Evolutionary conservation across 2,113 vertebrate genomes (phyloP).

Genomic region (Nipponia nippon): DNA sequence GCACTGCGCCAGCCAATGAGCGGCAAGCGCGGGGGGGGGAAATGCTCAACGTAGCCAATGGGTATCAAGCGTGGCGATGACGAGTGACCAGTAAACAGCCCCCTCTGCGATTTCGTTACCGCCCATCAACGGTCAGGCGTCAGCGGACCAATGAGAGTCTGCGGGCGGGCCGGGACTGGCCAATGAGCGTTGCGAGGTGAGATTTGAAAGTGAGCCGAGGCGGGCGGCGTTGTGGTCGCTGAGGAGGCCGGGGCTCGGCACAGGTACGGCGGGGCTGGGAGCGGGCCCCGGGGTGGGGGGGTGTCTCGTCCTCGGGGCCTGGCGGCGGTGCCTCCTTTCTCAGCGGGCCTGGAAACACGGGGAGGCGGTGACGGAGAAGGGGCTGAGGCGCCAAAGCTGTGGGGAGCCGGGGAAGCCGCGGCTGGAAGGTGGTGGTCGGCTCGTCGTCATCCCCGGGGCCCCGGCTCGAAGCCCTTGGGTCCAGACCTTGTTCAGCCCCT

Average conservation of each 20-base stretch:
- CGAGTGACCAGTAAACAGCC: fast-evolving
- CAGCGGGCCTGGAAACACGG: fast-evolving
- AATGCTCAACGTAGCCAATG: fast-evolving
- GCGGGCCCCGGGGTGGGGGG: not conserved
- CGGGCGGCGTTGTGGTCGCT: fast-evolving
- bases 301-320: too few relatives aligned
- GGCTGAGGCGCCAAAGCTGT: fast-evolving
- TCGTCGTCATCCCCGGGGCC: fast-evolving
- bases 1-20: not conserved
- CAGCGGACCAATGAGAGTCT: not conserved
- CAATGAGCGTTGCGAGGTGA: not conserved
- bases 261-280: not conserved
- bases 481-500: fast-evolving
- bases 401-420: not conserved
- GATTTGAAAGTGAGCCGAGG: constrained; percentile 24
- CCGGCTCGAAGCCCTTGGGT: fast-evolving
- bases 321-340: too few relatives aligned
- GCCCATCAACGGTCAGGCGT: fast-evolving
- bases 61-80: fast-evolving
- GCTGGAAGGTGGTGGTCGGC: fast-evolving
- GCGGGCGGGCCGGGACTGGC: fast-evolving
- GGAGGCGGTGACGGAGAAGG: not conserved
- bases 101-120: fast-evolving
- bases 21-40: fast-evolving
- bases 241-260: fast-evolving